Evolutionary conservation across 1,140 invertebrate genomes (phyloP), one percentile per base, ranked within the genome.

Genomic region (Drosophila takahashii): DNA sequence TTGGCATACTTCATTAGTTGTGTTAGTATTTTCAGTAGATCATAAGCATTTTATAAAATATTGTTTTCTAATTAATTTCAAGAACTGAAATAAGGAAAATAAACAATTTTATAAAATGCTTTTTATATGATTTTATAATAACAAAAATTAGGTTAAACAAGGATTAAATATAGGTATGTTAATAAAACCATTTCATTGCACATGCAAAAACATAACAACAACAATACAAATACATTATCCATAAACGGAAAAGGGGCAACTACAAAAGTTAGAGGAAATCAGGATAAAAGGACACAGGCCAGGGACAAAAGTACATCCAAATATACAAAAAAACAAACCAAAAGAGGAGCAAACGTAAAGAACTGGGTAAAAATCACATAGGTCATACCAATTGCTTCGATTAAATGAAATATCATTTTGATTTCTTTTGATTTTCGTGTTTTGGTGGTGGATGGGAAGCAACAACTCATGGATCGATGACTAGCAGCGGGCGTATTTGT

Each of bases 181-280:
- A 57, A 26, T 51, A 18, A 47, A 32, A 70, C 6, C 48, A 60
- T 48, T 16, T 15, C 15, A 22, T 45, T 75, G 79, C 61, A 50
- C 80, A 86, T 83, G 86, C 81, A 81, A 86, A 79, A 81, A 90
- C 81, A 91, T 72, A 87, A 83, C 90, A 91, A 90, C 70, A 81
- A 81, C 75, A 87, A 80, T 80, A 78, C 74, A 83, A 69, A 79
- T 58, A 41, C 54, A 32, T 42, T 73, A 56, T 64, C 73, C 60
- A 80, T 53, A 37, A 69, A 22, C 11, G 8, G 15, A 36, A 39
- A 42, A n/a, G 13, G 45, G n/a, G 18, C 13, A 42, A 9, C 16
- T 16, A 32, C 9, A 32, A 16, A 50, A 45, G 34, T 16, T 26
- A 18, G 4, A 7, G 39, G 9, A 18, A 29, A 48, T 37, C 34